Percentiles rank a stretch among this genome's conserved stretches.
Conservation (phyloP, 2,797 vertebrate genomes). For the Sebastes matsubarae region DNA sequence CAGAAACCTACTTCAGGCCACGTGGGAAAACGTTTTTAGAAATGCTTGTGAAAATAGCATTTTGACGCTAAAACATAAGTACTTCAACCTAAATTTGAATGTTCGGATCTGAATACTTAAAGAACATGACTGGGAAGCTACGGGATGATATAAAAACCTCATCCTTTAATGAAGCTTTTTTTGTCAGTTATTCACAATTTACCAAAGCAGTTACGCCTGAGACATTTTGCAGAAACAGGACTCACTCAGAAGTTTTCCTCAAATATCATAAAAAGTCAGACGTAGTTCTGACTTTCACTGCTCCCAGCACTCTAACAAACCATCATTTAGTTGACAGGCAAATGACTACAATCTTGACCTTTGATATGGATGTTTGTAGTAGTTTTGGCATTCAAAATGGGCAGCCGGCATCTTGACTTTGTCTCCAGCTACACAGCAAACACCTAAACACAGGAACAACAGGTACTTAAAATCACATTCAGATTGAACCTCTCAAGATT, state of each 20-base stretch:
- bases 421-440: slow-evolving; percentile 9
- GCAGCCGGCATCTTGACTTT: not conserved
- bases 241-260: slow-evolving; percentile 33
- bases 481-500: slow-evolving; percentile 14
- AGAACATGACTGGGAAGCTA: not conserved
- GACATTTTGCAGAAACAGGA: slow-evolving; percentile 41
- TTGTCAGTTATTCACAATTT: slow-evolving; percentile 42
- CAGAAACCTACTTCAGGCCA: not conserved
- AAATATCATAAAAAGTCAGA: slow-evolving; percentile 38
- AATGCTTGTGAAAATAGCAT: not conserved
- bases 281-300: slow-evolving; percentile 16
- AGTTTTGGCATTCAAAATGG: slow-evolving; percentile 32
- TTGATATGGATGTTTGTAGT: slow-evolving; percentile 30
- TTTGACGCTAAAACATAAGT: not conserved
- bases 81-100: too few relatives aligned
- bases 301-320: slow-evolving; percentile 7
- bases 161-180: not conserved
- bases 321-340: slow-evolving; percentile 37
- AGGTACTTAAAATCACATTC: slow-evolving; percentile 14
- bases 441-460: slow-evolving; percentile 2
- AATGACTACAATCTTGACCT: slow-evolving; percentile 44
- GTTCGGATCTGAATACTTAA: not conserved
- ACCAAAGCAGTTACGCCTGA: slow-evolving; percentile 50
- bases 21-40: not conserved
- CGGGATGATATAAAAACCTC: not conserved